Evolutionary conservation across 2,888 invertebrate species (phyloP).

Genomic region (Rhingia rostrata): DNA sequence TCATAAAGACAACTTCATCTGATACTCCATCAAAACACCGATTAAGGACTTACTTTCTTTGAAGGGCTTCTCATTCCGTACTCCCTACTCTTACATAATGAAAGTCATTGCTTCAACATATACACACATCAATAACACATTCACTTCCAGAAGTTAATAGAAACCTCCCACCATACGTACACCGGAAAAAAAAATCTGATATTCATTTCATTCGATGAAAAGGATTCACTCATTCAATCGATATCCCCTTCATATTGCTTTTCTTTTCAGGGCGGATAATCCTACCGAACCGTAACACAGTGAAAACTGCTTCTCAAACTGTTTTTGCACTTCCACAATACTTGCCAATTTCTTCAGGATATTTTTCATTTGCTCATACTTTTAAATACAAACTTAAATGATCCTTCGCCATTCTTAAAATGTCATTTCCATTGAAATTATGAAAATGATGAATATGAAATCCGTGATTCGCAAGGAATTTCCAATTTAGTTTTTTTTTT

Average conservation of each 20-base stretch:
- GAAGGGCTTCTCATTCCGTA: no score
- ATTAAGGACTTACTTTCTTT: no score
- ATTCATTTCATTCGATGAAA: constrained; percentile 39
- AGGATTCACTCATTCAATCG: constrained; percentile 51
- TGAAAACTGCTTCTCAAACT: constrained; percentile 13
- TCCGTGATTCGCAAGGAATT: constrained; percentile 24
- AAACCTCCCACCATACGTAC: background rate
- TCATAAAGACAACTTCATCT: no score
- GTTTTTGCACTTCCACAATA: background rate
- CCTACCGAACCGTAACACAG: constrained; percentile 16
- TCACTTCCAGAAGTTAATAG: constrained; percentile 19
- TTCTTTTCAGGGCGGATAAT: constrained; percentile 5
- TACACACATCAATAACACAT: constrained; percentile 12
- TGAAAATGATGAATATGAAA: constrained; percentile 29
- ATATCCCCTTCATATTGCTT: constrained; percentile 50
- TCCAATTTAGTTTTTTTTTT: background rate
- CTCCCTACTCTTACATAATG: no score
- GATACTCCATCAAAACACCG: no score
- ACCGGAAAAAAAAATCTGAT: constrained; percentile 14
- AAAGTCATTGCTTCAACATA: background rate
- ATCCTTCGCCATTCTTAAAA: constrained; percentile 25
- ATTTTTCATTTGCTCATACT: constrained; percentile 25
- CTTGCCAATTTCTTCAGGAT: constrained; percentile 17
- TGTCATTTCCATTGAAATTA: constrained; percentile 37
- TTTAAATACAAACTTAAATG: constrained; percentile 36